Conservation (phyloP, 1,140 invertebrate genomes). For the Choristoneura fumiferana region DNA sequence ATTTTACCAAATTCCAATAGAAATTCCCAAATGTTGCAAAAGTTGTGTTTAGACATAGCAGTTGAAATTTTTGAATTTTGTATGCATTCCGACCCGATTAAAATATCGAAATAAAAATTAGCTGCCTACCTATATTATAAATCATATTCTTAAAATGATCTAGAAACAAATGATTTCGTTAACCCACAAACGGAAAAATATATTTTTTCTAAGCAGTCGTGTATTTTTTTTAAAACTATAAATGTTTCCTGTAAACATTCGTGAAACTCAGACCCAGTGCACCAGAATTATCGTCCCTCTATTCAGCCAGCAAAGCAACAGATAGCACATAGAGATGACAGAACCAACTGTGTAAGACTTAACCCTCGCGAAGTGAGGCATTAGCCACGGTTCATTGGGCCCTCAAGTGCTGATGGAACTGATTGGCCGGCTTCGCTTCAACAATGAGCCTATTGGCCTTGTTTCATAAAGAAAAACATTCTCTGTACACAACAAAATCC, state of each 20-base stretch:
- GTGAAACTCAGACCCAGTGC: not conserved
- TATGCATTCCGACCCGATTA: too few relatives aligned
- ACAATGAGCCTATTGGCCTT: conserved; percentile 54
- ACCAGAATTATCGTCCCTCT: not conserved
- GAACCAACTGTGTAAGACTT: conserved; percentile 68
- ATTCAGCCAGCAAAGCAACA: conserved; percentile 36
- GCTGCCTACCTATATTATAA: too few relatives aligned
- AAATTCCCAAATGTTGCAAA: too few relatives aligned
- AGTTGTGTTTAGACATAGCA: too few relatives aligned
- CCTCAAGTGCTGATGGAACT: conserved; percentile 72
- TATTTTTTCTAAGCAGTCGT: too few relatives aligned
- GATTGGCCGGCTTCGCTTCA: conserved; percentile 68
- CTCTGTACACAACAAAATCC: conserved; percentile 11
- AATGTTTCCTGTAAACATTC: not conserved
- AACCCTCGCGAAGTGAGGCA: conserved; percentile 62
- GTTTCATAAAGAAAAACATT: conserved; percentile 31
- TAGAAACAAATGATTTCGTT: too few relatives aligned
- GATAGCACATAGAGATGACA: conserved; percentile 61
- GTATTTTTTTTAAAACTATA: too few relatives aligned
- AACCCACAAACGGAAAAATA: too few relatives aligned
- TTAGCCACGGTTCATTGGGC: conserved; percentile 71
- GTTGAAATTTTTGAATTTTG: too few relatives aligned
- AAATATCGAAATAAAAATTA: too few relatives aligned
- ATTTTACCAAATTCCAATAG: too few relatives aligned
- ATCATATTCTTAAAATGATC: too few relatives aligned